Evolutionary conservation across 2,113 vertebrate species (phyloP).

Genomic region (Syngnathus typhle): DNA sequence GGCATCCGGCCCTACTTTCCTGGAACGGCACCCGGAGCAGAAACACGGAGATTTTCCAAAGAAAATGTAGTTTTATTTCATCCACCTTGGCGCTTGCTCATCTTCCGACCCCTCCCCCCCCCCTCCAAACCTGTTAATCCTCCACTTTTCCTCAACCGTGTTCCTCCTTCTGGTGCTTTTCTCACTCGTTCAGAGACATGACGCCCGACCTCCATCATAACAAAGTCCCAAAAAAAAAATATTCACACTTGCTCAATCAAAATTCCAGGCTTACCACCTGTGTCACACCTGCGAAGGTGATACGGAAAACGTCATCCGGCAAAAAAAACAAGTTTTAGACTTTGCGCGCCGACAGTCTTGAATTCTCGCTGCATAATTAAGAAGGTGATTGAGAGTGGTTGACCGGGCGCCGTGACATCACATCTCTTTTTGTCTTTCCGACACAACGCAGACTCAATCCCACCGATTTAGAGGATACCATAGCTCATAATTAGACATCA

Average conservation of each 20-base stretch:
- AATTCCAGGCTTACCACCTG: constrained; percentile 37
- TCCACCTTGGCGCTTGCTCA: constrained; percentile 45
- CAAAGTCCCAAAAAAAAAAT: background rate
- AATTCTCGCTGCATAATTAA: constrained; percentile 70
- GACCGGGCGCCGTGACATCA: constrained; percentile 22
- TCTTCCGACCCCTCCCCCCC: constrained; percentile 27
- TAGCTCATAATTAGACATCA: constrained; percentile 71
- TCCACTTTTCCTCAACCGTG: constrained; percentile 16
- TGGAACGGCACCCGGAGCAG: constrained; percentile 99
- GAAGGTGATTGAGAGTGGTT: constrained; percentile 57
- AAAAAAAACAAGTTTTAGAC: constrained; percentile 28
- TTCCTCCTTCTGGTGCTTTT: constrained; percentile 7
- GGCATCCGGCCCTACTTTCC: constrained; percentile 97
- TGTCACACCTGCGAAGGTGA: constrained; percentile 50
- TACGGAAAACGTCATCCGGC: constrained; percentile 52
- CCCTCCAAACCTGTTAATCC: constrained; percentile 41
- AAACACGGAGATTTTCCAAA: constrained; percentile 97
- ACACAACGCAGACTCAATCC: constrained; percentile 42
- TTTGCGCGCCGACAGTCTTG: constrained; percentile 59
- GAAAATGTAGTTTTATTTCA: constrained; percentile 95
- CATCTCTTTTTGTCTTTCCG: constrained; percentile 35
- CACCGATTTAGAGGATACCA: constrained; percentile 56
- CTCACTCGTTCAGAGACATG: constrained; percentile 4
- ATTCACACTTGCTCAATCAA: constrained; percentile 32
- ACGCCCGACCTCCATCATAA: constrained; percentile 5